phyloP scores from a whole-genome alignment of 1,140 invertebrate genomes.

The Tribolium castaneum region DNA sequence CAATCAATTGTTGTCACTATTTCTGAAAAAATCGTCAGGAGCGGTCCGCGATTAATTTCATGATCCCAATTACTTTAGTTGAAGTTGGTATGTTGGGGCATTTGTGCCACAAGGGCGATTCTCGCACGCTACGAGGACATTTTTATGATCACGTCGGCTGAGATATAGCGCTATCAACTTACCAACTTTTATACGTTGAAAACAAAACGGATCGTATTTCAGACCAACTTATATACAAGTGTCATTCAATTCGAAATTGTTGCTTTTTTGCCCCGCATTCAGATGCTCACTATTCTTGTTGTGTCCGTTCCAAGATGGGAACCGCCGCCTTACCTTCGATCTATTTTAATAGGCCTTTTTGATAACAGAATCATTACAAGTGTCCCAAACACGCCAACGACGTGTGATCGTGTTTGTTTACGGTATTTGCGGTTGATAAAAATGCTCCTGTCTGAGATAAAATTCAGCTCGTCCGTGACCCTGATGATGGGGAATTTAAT shows the following conservation, averaged over 20 bases:
- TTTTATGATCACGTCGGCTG: conserved; percentile 63
- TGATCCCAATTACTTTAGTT: conserved; percentile 36
- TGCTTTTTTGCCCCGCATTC: conserved; percentile 49
- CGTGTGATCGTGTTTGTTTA: conserved; percentile 23
- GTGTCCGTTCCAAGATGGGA: conserved; percentile 5
- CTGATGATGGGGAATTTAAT: conserved; percentile 16
- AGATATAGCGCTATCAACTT: conserved; percentile 64
- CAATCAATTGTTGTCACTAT: conserved; percentile 31
- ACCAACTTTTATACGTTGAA: conserved; percentile 63
- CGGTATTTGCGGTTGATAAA: conserved; percentile 3
- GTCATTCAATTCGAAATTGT: conserved; percentile 60
- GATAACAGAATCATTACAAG: conserved; percentile 21
- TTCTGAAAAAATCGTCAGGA: conserved; percentile 22
- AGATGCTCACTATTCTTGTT: not conserved
- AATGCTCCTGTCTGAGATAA: conserved; percentile 13
- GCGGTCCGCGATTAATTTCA: conserved; percentile 30
- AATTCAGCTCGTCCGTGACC: conserved; percentile 22
- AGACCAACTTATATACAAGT: conserved; percentile 60
- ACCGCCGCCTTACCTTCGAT: not conserved
- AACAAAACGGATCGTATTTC: conserved; percentile 64
- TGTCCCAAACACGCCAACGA: not conserved
- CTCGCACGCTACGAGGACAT: conserved; percentile 58
- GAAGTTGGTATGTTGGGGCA: conserved; percentile 20
- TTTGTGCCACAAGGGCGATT: conserved; percentile 53
- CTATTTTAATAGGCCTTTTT: conserved; percentile 3